These are phyloP conservation scores for Mesaphorura yosii DNA, from an alignment of 1,140 invertebrate species.

Conservation along the genomic window DNA sequence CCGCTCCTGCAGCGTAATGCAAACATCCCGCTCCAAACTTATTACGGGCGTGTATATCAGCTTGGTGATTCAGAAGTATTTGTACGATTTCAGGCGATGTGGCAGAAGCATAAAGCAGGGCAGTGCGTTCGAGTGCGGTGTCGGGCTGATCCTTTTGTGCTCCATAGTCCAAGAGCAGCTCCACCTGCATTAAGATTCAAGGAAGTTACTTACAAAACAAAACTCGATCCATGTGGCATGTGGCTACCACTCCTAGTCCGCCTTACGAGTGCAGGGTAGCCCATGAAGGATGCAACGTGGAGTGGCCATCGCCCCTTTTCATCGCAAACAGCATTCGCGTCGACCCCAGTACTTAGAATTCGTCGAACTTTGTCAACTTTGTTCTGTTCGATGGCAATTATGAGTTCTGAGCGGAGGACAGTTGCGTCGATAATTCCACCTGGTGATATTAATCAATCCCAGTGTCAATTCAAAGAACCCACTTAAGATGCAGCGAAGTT, in stretches of 20 bases:
- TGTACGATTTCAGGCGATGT: constrained; percentile 26
- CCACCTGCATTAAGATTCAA: constrained; percentile 13
- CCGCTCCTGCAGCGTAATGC: constrained; percentile 31
- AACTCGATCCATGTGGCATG: too few relatives aligned
- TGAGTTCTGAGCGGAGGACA: constrained; percentile 20
- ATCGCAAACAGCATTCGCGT: constrained; percentile 30
- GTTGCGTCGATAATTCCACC: too few relatives aligned
- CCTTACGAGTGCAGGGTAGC: constrained; percentile 24
- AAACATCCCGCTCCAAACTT: constrained; percentile 30
- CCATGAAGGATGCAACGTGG: constrained; percentile 22
- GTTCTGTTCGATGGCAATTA: constrained; percentile 29
- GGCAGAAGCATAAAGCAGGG: constrained; percentile 28
- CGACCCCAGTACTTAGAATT: constrained; percentile 26
- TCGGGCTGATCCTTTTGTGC: constrained; percentile 32
- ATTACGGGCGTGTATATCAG: constrained; percentile 26
- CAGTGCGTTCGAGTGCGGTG: constrained; percentile 26
- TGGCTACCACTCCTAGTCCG: too few relatives aligned
- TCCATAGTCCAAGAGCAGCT: constrained; percentile 26
- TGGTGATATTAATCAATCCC: too few relatives aligned
- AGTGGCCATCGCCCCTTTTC: constrained; percentile 28
- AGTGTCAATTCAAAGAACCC: too few relatives aligned
- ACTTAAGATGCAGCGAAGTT: too few relatives aligned
- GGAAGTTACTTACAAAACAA: neutral
- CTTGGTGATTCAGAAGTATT: constrained; percentile 24
- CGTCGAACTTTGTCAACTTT: constrained; percentile 27